Conservation (phyloP, 2,888 invertebrate species). For the Fragum sueziense region DNA sequence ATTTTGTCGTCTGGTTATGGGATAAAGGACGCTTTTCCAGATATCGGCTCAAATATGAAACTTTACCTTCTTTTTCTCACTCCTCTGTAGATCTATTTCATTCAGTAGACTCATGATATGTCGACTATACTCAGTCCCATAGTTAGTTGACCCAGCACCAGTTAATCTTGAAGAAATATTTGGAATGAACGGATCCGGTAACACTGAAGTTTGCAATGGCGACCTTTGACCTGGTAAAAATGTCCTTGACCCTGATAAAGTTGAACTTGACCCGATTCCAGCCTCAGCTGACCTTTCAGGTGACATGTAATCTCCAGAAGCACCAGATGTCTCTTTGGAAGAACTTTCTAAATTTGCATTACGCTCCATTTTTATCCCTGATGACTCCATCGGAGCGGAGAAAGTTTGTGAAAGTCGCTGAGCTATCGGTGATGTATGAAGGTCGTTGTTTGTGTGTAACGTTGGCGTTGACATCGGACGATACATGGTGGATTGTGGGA, state of each 20-base stretch:
- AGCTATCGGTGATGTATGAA: not conserved
- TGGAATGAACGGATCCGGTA: constrained; percentile 51
- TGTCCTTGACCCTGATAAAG: constrained; percentile 27
- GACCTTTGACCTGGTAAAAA: constrained; percentile 16
- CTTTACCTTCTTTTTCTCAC: constrained; percentile 60
- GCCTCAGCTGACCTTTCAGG: constrained; percentile 4
- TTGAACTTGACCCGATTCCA: constrained; percentile 5
- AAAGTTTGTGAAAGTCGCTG: constrained; percentile 25
- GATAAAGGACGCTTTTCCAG: no score
- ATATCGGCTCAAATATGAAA: no score
- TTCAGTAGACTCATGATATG: constrained; percentile 60
- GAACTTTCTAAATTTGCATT: not conserved
- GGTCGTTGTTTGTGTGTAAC: constrained; percentile 14
- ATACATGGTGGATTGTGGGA: constrained; percentile 29
- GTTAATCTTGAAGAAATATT: constrained; percentile 31
- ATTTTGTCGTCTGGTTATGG: no score
- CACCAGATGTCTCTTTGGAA: constrained; percentile 17
- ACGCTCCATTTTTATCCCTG: not conserved
- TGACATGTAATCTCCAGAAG: constrained; percentile 16
- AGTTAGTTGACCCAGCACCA: constrained; percentile 22
- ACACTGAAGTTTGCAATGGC: constrained; percentile 31
- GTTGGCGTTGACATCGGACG: constrained; percentile 40
- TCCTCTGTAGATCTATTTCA: constrained; percentile 64
- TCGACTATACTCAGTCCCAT: constrained; percentile 53
- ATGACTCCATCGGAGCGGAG: constrained; percentile 24